These are phyloP conservation scores for Trichonephila inaurata DNA, from an alignment of 1,140 invertebrate genomes.

Conservation along the genomic window DNA sequence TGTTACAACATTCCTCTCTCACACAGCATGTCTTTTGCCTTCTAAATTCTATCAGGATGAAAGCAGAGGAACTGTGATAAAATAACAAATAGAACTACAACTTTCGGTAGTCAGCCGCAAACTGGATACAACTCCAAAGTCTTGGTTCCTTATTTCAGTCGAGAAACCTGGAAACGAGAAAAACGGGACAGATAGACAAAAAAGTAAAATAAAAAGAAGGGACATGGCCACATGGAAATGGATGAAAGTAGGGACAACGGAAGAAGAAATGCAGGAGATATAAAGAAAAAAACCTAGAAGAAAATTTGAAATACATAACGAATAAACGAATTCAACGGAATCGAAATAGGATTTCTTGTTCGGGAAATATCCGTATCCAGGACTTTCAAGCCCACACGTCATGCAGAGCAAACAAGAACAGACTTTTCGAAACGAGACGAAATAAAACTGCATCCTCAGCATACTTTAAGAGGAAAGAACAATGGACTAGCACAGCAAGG, in stretches of 20 bases:
- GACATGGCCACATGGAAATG: slow-evolving; percentile 27
- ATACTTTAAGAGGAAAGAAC: slow-evolving; percentile 1
- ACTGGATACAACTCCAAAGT: slow-evolving; percentile 15
- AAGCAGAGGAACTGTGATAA: slow-evolving; percentile 21
- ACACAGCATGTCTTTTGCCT: neutral
- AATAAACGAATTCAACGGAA: slow-evolving; percentile 60
- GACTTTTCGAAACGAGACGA: neutral
- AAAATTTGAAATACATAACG: slow-evolving; percentile 46
- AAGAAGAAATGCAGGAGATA: neutral
- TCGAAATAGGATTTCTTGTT: slow-evolving; percentile 65
- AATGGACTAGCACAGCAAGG: neutral
- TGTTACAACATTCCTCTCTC: neutral
- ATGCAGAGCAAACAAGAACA: slow-evolving; percentile 32
- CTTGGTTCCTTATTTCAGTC: neutral
- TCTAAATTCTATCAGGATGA: slow-evolving; percentile 6
- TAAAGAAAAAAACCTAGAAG: neutral
- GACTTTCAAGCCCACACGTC: slow-evolving; percentile 49
- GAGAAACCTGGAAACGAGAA: neutral
- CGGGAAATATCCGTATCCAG: slow-evolving; percentile 61
- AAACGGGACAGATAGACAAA: neutral
- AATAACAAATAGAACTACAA: slow-evolving; percentile 11
- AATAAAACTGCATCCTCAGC: slow-evolving; percentile 31
- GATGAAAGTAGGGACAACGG: neutral
- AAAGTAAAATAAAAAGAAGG: neutral
- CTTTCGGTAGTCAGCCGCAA: neutral